These are phyloP conservation scores for Eclectus roratus DNA, from an alignment of 2,113 vertebrate species.

Conservation along the genomic window DNA sequence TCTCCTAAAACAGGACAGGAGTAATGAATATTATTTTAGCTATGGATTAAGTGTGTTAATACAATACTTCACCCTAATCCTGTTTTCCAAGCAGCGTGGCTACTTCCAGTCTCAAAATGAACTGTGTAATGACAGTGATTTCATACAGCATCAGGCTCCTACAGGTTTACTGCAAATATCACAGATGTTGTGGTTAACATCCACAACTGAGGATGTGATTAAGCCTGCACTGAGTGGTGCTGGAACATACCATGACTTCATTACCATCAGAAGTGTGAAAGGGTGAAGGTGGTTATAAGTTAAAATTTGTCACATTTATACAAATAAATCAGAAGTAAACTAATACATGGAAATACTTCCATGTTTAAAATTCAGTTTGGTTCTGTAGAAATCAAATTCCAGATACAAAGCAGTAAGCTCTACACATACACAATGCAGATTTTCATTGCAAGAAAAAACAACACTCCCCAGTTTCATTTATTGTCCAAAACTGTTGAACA, in stretches of 20 bases:
- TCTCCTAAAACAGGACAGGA: neutral
- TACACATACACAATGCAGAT: neutral
- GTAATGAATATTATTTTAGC: slow-evolving; percentile 11
- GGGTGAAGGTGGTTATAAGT: neutral
- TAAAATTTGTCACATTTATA: neutral
- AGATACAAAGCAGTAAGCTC: neutral
- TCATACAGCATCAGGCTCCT: neutral
- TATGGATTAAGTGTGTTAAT: neutral
- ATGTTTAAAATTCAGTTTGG: neutral
- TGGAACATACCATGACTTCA: slow-evolving; percentile 8
- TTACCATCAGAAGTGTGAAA: slow-evolving; percentile 1
- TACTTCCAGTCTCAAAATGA: neutral
- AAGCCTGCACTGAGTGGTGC: neutral
- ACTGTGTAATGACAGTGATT: neutral
- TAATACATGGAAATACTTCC: neutral
- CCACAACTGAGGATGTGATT: neutral
- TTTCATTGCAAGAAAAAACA: neutral
- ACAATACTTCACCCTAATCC: slow-evolving; percentile 20
- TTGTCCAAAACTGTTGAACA: neutral
- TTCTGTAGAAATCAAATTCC: neutral
- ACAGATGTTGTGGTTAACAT: neutral
- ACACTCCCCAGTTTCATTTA: neutral
- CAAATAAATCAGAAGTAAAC: neutral
- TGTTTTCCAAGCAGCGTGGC: neutral
- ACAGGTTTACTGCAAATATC: neutral